Evolutionary conservation across 2,797 vertebrate species (phyloP), one percentile per base, ranked within the genome.

Genomic region (Naso thynnoides): DNA sequence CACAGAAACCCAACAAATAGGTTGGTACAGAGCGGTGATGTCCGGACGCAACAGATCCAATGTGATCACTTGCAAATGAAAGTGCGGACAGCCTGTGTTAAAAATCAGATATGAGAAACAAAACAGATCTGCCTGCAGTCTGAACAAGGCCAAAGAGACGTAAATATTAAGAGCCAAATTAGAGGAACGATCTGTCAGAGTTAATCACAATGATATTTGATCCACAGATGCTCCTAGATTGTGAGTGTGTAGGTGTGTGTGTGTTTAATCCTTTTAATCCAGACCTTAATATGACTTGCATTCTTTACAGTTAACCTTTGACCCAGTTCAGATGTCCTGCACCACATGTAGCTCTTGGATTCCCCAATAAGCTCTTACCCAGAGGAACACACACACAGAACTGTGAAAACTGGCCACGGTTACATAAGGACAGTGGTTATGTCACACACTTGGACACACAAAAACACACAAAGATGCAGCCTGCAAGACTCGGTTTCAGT

Each of bases 271-370:
- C 4, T 66, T 45, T 58, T 52, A 69, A 69, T 64, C 26, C 56
- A 42, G 27, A 23, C 71, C 52, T 78, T 73, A 65, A 70, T 54
- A 50, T 65, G 70, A 76, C 54, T 56, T 78, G 69, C 80, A 83
- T 86, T 86, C 84, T 59, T 74, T 76, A 63, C 66, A 75, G 56
- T 55, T 90, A 69, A 88, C 82, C 90, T 81, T 68, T 91, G 81
- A 90, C 86, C 83, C 68, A 14, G 10, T 70, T 79, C 60, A 45
- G 42, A 45, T 21, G 70, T 50, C 54, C 70, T 42, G 39, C 74
- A 58, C 52, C 64, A 53, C 77, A 76, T 80, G 54, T 15, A 74
- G 63, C 50, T 64, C 56, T 26, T 61, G 33, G 47, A 70, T 41
- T 58, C 54, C 68, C 70, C 44, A 33, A 52, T 73, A 53, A 65